These are phyloP conservation scores for Tragelaphus imberbis DNA, from an alignment of 2,113 vertebrate species.

Conservation along the genomic window DNA sequence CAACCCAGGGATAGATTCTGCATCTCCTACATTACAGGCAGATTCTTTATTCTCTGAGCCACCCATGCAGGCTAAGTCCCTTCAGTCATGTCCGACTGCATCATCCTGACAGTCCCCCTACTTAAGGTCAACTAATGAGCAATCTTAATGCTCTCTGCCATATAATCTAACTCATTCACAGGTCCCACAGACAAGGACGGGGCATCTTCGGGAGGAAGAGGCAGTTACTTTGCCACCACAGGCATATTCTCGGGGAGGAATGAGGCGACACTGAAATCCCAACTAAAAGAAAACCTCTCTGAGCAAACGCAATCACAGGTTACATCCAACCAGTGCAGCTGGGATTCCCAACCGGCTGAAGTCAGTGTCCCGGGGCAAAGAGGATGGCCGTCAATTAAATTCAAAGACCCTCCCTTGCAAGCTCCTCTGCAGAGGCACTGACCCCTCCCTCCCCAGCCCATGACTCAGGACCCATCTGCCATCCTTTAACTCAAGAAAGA, in stretches of 20 bases:
- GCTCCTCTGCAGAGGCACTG: not conserved
- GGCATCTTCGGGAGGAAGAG: fast-evolving
- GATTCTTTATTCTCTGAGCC: not conserved
- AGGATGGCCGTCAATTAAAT: fast-evolving
- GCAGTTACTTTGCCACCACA: not conserved
- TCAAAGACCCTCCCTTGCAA: not conserved
- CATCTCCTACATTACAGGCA: not conserved
- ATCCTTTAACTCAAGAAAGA: not conserved
- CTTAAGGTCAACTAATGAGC: not conserved
- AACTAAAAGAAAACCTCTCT: fast-evolving
- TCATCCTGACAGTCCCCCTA: no score
- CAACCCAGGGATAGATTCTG: not conserved
- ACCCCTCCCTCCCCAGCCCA: not conserved
- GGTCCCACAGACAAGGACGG: not conserved
- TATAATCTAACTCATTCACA: no score
- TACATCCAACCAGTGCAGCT: fast-evolving
- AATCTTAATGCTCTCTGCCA: no score
- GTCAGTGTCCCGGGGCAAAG: not conserved
- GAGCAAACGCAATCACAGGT: fast-evolving
- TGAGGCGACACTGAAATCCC: not conserved
- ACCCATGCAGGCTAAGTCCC: not conserved
- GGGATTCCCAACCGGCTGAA: fast-evolving
- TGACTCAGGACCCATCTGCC: not conserved
- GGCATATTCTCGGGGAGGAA: not conserved
- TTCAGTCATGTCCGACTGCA: not conserved